Base-by-base conservation (phyloP, 2,888 invertebrate genomes). In the Emmelina monodactyla region DNA sequence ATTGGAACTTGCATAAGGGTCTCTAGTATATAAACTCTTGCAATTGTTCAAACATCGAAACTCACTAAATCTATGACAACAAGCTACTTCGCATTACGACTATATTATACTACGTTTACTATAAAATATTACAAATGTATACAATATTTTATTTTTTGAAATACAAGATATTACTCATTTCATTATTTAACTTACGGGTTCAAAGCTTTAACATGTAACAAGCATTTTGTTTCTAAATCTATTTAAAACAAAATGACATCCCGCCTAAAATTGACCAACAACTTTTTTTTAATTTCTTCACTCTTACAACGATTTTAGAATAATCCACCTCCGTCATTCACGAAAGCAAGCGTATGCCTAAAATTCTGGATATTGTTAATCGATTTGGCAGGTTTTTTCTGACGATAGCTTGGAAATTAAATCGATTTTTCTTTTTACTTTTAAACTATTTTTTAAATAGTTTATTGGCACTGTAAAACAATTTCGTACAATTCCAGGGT, bases 71-170 rank as follows among this genome's bases (percentile, higher is more conserved):
- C 33, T 33, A 33, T 12, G 42, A 49, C 49, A 51, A 51, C 51
- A 42, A 42, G 36, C 53, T 54, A 55, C 39, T 22, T n/a, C 6
- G n/a, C 16, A 31, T 48, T 62, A 62, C 51, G 46, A 44, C 54
- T 62, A 62, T 58, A 54, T 51, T 59, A 47, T 47, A 28, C 59
- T 61, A 61, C 50, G 35, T 46, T 49, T 47, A 40, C 65, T 67
- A 69, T 70, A 75, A 73, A 73, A 72, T 61, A 4, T 67, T 72
- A 76, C 59, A 75, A 76, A 76, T 72, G 72, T 76, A 72, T 76
- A 71, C 59, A 73, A 71, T 71, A 59, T 58, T 49, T 19, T 13
- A 30, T 40, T 25, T 31, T 33, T 14, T 11, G 28, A 13, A 28
- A 11, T 29, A 14, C 32, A 14, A 19, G 16, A 32, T 15, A 28